Conservation (phyloP, 2,113 vertebrate species). For the Trematomus loennbergii region DNA sequence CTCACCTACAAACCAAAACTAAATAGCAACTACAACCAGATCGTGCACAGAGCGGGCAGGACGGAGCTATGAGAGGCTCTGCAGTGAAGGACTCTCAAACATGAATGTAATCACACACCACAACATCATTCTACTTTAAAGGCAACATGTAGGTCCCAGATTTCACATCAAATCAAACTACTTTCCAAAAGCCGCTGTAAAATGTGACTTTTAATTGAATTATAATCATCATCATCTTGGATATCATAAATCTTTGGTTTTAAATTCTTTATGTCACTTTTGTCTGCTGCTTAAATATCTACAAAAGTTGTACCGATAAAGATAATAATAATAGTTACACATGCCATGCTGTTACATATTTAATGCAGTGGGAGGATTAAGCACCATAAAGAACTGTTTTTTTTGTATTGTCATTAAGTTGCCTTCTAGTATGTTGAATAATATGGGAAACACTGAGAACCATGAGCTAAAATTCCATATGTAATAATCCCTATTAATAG, state of each 20-base stretch:
- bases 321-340: neutral
- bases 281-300: neutral
- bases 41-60: slow-evolving; percentile 80
- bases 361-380: neutral
- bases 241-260: neutral
- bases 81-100: slow-evolving; percentile 6
- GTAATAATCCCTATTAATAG: neutral
- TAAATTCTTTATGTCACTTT: neutral
- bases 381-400: neutral
- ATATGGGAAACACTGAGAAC: neutral
- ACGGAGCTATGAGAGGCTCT: slow-evolving; percentile 87
- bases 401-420: neutral
- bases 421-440: neutral
- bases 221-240: neutral
- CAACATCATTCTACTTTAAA: neutral
- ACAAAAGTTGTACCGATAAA: neutral
- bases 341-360: neutral
- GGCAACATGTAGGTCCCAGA: no score
- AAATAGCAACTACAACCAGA: slow-evolving; percentile 84
- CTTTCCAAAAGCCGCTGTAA: neutral
- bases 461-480: neutral
- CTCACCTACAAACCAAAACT: slow-evolving; percentile 90
- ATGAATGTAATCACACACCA: slow-evolving; percentile 34
- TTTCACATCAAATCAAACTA: neutral
- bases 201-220: neutral